Evolutionary conservation across 2,797 vertebrate genomes (phyloP), one percentile per base, ranked within the genome.

Genomic region (Brachyalestes nurse): DNA sequence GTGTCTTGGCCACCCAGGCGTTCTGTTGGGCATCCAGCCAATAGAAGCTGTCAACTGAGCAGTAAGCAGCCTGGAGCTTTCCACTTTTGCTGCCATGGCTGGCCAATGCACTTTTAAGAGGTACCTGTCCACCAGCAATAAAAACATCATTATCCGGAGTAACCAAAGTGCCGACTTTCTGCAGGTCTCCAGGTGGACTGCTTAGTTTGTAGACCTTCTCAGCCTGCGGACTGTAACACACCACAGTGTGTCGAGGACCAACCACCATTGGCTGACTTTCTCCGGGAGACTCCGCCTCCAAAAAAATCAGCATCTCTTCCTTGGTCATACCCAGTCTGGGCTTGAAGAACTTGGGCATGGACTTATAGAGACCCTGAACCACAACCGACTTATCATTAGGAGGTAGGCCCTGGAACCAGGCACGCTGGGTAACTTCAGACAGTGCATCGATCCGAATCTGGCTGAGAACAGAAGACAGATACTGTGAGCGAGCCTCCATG

Each of bases 271-370:
- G 91, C 2, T 80, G 83, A 17, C 76, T 77, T 19, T 93, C 90
- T 69, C 93, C 93, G 0, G 96, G 92, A 57, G 93, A 93, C 88
- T 99, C 97, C 72, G 96, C 97, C 94, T 99, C 97, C 86, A 97
- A 96, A 88, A 99, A 99, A 85, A 99, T 98, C 72, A 99, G 95
- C 98, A 99, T 99, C 89, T 99, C 98, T 89, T 99, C 98, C 93
- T 99, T 99, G 49, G 98, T 99, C 98, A 99, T 99, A 79, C 98
- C 98, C 34, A 99, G 92, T 38, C 98, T 93, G 0, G 98, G 98
- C 84, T 99, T 99, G 93, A 99, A 99, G 88, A 99, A 99, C 91
- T 98, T 99, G 85, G 98, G 98, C 98, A 99, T 99, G 0, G 98
- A 99, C 91, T 99, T 99, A 91, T 99, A 99, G 34, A 99, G 95